Base-by-base conservation (phyloP, 2,797 vertebrate genomes). In the Dendrocincla tyrannina region DNA sequence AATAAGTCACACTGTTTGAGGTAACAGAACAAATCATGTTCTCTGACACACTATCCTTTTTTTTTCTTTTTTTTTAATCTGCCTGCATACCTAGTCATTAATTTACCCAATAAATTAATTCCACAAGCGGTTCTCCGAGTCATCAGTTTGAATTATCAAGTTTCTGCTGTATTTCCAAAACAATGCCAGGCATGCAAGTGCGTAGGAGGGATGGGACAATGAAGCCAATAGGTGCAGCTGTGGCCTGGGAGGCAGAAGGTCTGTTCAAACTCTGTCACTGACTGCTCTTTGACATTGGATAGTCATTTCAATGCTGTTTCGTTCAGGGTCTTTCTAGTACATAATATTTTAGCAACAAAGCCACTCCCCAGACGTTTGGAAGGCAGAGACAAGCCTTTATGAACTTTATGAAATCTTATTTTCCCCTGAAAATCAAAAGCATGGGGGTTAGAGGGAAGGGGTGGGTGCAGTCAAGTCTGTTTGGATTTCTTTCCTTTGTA, bases 191-290 rank as follows among this genome's bases (percentile, higher is more conserved):
- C 89, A 96, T 83, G 91, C 67, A 17, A 89, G 66, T 91, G 95
- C 17, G 78, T 95, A 77, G 95, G 95, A 94, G 89, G 91, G 87
- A 83, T 93, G 89, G 89, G 88, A 88, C 87, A 91, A 88, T 59
- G 64, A 96, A 94, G 87, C 95, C 95, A 96, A 79, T 94, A 96
- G 89, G 93, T 96, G 91, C 94, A 96, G 95, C 94, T 95, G 95
- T 91, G 91, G 76, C 85, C 73, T 42, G 76, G 69, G 59, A 90
- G 77, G 89, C 85, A 92, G 82, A 84, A 74, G 59, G 59, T 59
- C 91, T 94, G 79, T 67, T 73, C 59, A 58, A 78, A 93, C 82
- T 80, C 87, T 87, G 87, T 52, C 85, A 52, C 87, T 63, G 76
- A 37, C 63, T 79, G 85, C 90, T 84, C 63, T 94, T 56, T 73